Percentiles rank a stretch among this genome's conserved stretches.
These are phyloP conservation scores for Trichogramma dendrolimi DNA, from an alignment of 2,888 invertebrate genomes.

Conservation along the genomic window DNA sequence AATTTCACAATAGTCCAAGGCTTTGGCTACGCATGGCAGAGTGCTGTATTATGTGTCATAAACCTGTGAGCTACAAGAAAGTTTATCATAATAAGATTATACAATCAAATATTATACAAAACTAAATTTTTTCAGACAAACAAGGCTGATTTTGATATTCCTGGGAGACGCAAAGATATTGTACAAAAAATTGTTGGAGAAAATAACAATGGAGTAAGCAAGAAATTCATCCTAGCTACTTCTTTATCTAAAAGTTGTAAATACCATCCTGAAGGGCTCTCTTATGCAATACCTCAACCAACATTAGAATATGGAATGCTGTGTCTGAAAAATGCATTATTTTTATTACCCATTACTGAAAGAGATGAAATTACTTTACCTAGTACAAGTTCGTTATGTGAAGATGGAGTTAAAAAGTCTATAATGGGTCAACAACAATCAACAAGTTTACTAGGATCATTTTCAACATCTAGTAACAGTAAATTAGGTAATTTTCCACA, in stretches of 20 bases:
- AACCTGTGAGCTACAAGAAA: constrained; percentile 53
- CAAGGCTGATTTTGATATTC: constrained; percentile 60
- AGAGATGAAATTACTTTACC: constrained; percentile 39
- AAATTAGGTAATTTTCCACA: constrained; percentile 24
- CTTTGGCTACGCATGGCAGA: constrained; percentile 92
- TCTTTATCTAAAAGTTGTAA: constrained; percentile 56
- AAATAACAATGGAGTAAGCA: constrained; percentile 54
- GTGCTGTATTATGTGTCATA: constrained; percentile 75
- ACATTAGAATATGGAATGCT: constrained; percentile 86
- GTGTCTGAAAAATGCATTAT: constrained; percentile 80
- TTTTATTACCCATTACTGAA: constrained; percentile 58
- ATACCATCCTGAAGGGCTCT: constrained; percentile 63
- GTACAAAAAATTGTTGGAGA: constrained; percentile 56
- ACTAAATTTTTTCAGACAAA: constrained; percentile 54
- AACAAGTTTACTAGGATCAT: constrained; percentile 26
- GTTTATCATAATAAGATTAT: not conserved
- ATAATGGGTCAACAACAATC: constrained; percentile 21
- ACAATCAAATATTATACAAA: not conserved
- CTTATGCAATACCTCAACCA: constrained; percentile 81
- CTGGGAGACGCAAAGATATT: constrained; percentile 58
- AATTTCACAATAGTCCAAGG: constrained; percentile 81
- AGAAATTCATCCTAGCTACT: constrained; percentile 61
- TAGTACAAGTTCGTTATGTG: constrained; percentile 21
- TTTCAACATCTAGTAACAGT: constrained; percentile 15
- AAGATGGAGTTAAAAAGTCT: constrained; percentile 23